Percentiles rank a stretch among this genome's conserved stretches.
Conservation (phyloP, 1,140 invertebrate genomes). For the Diorhabda carinulata region DNA sequence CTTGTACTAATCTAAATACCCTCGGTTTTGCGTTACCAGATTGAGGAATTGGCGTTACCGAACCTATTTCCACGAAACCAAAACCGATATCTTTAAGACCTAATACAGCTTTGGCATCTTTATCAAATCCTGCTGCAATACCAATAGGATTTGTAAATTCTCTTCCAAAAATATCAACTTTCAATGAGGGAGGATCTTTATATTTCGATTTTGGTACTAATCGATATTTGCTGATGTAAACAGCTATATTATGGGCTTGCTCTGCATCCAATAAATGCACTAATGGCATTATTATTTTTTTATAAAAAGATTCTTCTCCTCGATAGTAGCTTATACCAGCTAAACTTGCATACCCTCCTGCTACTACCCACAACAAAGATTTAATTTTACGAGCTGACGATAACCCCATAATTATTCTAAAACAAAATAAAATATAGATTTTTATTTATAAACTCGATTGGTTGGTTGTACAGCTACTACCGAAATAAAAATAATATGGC, state of each 20-base stretch:
- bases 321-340: constrained; percentile 59
- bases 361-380: constrained; percentile 31
- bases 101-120: constrained; percentile 86
- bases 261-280: constrained; percentile 69
- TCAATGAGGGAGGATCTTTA: constrained; percentile 61
- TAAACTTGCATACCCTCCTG: constrained; percentile 46
- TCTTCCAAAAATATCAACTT: constrained; percentile 65
- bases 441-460: too few relatives aligned
- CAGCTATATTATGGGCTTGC: constrained; percentile 70
- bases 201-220: constrained; percentile 59
- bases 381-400: constrained; percentile 28
- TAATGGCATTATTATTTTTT: constrained; percentile 66
- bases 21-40: constrained; percentile 87
- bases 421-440: not conserved
- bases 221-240: constrained; percentile 70
- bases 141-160: constrained; percentile 87
- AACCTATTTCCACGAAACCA: constrained; percentile 95
- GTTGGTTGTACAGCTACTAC: too few relatives aligned
- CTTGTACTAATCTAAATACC: constrained; percentile 81
- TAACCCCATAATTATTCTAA: constrained; percentile 49
- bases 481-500: too few relatives aligned
- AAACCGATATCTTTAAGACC: constrained; percentile 85
- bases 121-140: constrained; percentile 97
- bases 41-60: constrained; percentile 90
- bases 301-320: constrained; percentile 75